Evolutionary conservation across 2,113 vertebrate species (phyloP).

Genomic region (Phalacrocorax aristotelis): DNA sequence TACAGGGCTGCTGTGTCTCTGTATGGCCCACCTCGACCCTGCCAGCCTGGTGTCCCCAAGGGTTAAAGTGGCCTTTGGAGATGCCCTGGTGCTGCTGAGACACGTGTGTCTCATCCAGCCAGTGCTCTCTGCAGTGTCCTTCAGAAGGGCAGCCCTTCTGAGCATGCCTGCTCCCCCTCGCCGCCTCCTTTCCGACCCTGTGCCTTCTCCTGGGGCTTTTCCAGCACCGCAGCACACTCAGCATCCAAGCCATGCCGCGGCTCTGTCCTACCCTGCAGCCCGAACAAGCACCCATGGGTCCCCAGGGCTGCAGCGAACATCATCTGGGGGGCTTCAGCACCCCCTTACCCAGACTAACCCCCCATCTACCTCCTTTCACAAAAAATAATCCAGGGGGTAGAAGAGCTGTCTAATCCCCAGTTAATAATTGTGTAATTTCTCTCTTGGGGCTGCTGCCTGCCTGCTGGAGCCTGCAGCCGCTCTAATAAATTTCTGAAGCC

Average conservation of each 20-base stretch:
- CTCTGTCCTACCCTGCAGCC: background rate
- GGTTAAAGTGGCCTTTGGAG: background rate
- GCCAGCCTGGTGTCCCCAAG: background rate
- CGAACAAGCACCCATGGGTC: background rate
- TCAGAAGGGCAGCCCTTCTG: slow-evolving; percentile 66
- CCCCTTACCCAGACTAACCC: background rate
- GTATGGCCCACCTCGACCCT: fast-evolving
- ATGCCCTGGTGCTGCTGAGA: background rate
- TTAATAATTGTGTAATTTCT: background rate
- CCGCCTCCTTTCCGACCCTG: background rate
- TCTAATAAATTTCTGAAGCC: background rate
- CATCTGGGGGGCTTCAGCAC: fast-evolving
- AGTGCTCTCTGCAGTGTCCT: slow-evolving; percentile 70
- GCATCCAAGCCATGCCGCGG: fast-evolving
- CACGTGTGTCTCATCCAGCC: background rate
- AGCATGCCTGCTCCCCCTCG: slow-evolving; percentile 46
- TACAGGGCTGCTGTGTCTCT: background rate
- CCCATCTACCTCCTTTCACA: background rate
- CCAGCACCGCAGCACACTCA: background rate
- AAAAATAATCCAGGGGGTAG: background rate
- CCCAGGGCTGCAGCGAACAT: background rate
- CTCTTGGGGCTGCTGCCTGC: background rate
- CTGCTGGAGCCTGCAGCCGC: background rate
- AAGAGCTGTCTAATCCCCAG: background rate
- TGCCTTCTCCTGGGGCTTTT: background rate